Conservation (phyloP, 2,888 invertebrate species). For the Stictocephala bisonia region DNA sequence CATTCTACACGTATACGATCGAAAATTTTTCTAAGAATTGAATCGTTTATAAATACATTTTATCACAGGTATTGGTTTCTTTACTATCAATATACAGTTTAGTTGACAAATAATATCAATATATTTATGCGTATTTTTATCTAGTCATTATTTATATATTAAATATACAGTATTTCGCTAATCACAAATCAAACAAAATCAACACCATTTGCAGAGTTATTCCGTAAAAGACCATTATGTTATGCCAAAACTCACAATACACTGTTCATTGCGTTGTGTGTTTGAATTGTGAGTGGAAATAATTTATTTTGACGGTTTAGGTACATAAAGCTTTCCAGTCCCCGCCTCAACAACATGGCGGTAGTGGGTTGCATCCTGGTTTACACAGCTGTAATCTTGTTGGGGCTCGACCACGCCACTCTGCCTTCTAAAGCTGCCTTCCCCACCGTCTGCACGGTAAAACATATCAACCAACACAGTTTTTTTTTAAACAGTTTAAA, state of each 20-base stretch:
- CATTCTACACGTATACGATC: too few relatives aligned
- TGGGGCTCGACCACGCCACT: conserved; percentile 87
- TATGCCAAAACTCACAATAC: neutral
- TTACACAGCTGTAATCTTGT: conserved; percentile 87
- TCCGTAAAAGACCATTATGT: neutral
- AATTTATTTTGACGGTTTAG: conserved; percentile 65
- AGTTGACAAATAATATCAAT: too few relatives aligned
- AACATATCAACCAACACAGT: too few relatives aligned
- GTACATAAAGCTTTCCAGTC: conserved; percentile 92
- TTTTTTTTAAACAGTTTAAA: too few relatives aligned
- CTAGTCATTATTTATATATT: too few relatives aligned
- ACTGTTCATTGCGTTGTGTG: neutral
- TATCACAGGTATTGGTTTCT: too few relatives aligned
- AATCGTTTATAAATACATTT: too few relatives aligned
- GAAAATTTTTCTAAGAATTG: too few relatives aligned
- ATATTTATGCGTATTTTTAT: too few relatives aligned
- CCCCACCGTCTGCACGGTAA: conserved; percentile 88
- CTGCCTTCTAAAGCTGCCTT: conserved; percentile 77
- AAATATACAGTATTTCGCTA: too few relatives aligned
- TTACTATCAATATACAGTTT: too few relatives aligned
- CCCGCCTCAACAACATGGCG: conserved; percentile 91
- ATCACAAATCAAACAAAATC: too few relatives aligned
- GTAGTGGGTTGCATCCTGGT: conserved; percentile 90
- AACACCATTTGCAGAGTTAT: neutral
- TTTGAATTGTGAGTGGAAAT: neutral